A percentile compares a stretch with the other conserved stretches of the same genome.
Conservation (phyloP, 2,888 invertebrate genomes). For the Hartigia nigra region DNA sequence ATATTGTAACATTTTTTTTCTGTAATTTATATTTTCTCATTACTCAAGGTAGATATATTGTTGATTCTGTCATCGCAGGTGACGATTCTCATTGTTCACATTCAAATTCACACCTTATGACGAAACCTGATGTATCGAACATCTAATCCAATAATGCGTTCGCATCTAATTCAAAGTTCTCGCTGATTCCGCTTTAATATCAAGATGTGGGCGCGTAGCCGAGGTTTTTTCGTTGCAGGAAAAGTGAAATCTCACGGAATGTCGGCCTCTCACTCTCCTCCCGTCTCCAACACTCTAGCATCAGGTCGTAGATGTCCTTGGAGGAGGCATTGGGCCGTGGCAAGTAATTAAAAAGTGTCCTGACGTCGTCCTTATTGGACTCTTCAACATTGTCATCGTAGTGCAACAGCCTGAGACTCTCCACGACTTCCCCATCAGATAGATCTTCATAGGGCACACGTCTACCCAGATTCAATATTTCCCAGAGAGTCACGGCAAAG, state of each 20-base stretch:
- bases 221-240: conserved; percentile 79
- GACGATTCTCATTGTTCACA: neutral
- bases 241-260: conserved; percentile 85
- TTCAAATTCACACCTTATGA: neutral
- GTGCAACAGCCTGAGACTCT: conserved; percentile 80
- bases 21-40: neutral
- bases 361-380: conserved; percentile 38
- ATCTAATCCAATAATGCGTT: neutral
- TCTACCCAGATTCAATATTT: conserved; percentile 82
- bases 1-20: conserved; percentile 17
- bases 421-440: conserved; percentile 82
- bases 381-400: conserved; percentile 68
- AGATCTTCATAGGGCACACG: conserved; percentile 82
- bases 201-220: conserved; percentile 70
- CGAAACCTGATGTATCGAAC: conserved; percentile 15
- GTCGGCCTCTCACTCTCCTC: conserved; percentile 80
- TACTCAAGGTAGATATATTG: neutral
- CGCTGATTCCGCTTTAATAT: conserved; percentile 43
- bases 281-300: conserved; percentile 87
- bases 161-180: neutral
- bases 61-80: conserved; percentile 5
- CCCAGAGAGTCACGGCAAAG: conserved; percentile 89
- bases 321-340: conserved; percentile 78
- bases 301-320: conserved; percentile 85
- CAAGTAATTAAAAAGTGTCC: conserved; percentile 70